Base-by-base conservation (phyloP, 1,140 invertebrate genomes). In the Heliconius eleuchia region DNA sequence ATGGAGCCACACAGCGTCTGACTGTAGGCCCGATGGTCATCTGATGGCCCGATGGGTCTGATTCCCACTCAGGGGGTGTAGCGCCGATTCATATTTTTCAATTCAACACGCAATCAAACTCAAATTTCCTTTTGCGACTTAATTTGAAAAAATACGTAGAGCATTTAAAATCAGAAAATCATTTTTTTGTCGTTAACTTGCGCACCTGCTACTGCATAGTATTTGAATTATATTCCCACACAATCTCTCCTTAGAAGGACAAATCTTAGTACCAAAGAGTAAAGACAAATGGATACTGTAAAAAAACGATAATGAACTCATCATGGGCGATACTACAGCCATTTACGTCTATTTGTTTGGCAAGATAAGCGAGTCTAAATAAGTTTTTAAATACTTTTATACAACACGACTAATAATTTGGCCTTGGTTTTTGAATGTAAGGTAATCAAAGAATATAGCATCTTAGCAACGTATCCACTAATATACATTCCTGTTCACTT, bases 231-330 rank as follows among this genome's bases (percentile, higher is more conserved):
- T 46, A 46, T 71, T 71, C n/a, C 70, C 42, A 66, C 27, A 77
- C 70, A 77, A 27, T 77, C 76, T 77, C 70, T 50, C 75, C 70
- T 55, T 72, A 72, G 42, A 55, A 72, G 76, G 30, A 34, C 30
- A 76, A 57, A 71, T 77, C 76, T 71, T 46, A 71, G 46, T 77
- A 23, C 50, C 46, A 37, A 76, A 71, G 18, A 37, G 71, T 6
- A 66, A 42, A 50, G 57, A 74, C 73, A 70, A 78, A 66, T 74
- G 77, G 39, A 19, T 23, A 55, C 46, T 74, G 16, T 70, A 55
- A 52, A 78, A 74, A 78, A 78, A 78, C 60, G 6, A 46, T 78
- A 78, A 78, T 70, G 77, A 74, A 78, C 72, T 18, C 55, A 46
- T 60, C 77, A 66, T 19, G 72, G 19, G n/a, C 50, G n/a, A 78